phyloP scores from a whole-genome alignment of 2,888 invertebrate genomes.

The Craniophora ligustri region DNA sequence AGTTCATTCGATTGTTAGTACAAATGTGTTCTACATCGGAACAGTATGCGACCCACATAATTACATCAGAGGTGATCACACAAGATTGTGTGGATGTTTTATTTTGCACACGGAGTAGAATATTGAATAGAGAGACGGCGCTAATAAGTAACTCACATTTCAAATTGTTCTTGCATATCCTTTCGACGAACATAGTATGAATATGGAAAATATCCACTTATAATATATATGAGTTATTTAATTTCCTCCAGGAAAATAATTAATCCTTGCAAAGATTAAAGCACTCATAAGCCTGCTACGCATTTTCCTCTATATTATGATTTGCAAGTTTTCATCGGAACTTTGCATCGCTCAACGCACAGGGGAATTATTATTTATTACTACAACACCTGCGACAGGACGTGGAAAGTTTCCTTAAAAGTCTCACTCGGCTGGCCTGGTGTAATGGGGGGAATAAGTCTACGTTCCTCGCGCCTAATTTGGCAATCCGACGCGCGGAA shows the following conservation, averaged over 20 bases:
- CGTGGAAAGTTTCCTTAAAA: constrained; percentile 77
- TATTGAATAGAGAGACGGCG: background rate
- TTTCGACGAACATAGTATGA: too few relatives aligned
- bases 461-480: constrained; percentile 87
- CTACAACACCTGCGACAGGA: constrained; percentile 78
- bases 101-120: constrained; percentile 9
- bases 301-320: constrained; percentile 29
- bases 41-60: constrained; percentile 62
- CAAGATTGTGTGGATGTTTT: constrained; percentile 46
- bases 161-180: background rate
- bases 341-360: constrained; percentile 65
- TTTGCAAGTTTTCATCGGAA: constrained; percentile 51
- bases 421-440: constrained; percentile 67
- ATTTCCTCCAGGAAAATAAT: constrained; percentile 1
- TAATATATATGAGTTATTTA: background rate
- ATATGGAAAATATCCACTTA: too few relatives aligned
- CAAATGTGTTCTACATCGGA: constrained; percentile 67
- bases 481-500: constrained; percentile 88
- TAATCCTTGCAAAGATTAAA: constrained; percentile 9
- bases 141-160: background rate
- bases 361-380: constrained; percentile 68
- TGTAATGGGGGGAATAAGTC: constrained; percentile 84
- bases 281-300: constrained; percentile 9
- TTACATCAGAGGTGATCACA: constrained; percentile 57
- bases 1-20: constrained; percentile 76